Base-by-base conservation (phyloP, 2,888 invertebrate genomes). In the Galeopsomyia nigrocyanea region DNA sequence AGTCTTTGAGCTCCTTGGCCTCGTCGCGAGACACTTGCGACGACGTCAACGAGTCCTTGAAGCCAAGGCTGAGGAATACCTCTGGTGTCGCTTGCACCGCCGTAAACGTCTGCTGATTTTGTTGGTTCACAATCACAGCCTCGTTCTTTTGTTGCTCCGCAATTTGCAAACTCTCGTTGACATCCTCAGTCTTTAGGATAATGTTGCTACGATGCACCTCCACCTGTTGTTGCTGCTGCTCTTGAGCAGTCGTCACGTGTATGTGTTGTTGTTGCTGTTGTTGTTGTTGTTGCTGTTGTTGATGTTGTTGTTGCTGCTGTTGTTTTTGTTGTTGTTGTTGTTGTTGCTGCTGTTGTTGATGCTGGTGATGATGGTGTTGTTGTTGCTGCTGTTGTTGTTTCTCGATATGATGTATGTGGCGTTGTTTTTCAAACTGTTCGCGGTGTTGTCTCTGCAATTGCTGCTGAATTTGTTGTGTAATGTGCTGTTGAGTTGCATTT, bases 21-120 rank as follows among this genome's bases (percentile, higher is more conserved):
- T 86, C 86, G 1, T 86, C 85, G 1, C 84, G 81, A 39, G 80
- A 77, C 0, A 81, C 74, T 65, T 83, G 83, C 0, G 81, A 67
- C 0, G 81, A 67, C 0, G 81, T 77, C n/a, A 83, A 60, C 1
- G 80, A 66, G 5, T 85, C 85, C 67, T 85, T 85, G 16, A 84
- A 83, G 39, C 83, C 86, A 14, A 86, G 76, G 76, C 83, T 86
- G 10, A 86, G 66, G 68, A 85, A 85, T 22, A 86, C 85, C 31
- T 86, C 86, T 0, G 85, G 85, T 0, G 80, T 75, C 0, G 84
- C 81, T 61, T 83, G 84, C 58, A 84, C 81, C 10, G 85, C 79
- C 7, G 84, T 80, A 64, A 82, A 87, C 17, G 80, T 81, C 66
- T 83, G 82, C 63, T 83, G 82, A 47, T 79, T 82, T 68, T 79